Evolutionary conservation across 1,140 invertebrate genomes (phyloP).

Genomic region (Plodia interpunctella): DNA sequence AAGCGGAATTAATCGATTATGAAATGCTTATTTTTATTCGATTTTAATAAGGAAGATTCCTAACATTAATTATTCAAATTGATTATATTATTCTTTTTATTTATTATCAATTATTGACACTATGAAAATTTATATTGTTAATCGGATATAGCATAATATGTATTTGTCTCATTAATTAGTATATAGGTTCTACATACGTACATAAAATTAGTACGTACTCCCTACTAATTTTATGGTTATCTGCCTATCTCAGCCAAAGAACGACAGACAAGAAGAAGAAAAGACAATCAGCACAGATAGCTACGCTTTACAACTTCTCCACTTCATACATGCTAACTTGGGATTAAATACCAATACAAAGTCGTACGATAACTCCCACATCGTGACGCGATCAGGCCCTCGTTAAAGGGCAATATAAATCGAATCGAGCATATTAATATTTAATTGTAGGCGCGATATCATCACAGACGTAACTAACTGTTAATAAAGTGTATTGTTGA

Average conservation of each 20-base stretch:
- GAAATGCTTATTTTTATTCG: background rate
- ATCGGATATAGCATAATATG: background rate
- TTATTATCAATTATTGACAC: too few relatives aligned
- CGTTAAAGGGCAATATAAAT: conserved; percentile 59
- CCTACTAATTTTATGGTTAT: too few relatives aligned
- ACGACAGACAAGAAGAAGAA: too few relatives aligned
- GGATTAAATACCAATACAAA: background rate
- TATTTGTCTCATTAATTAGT: background rate
- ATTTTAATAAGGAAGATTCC: background rate
- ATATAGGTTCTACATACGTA: too few relatives aligned
- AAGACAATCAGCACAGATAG: too few relatives aligned
- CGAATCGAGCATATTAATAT: conserved; percentile 62
- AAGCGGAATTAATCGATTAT: background rate
- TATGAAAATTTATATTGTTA: too few relatives aligned
- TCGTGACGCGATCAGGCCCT: conserved; percentile 15
- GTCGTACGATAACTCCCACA: conserved; percentile 3
- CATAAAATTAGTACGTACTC: too few relatives aligned
- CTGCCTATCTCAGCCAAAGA: too few relatives aligned
- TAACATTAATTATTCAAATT: background rate
- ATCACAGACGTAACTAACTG: conserved; percentile 70
- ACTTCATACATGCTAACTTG: too few relatives aligned
- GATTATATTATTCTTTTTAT: background rate
- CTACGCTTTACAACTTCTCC: too few relatives aligned
- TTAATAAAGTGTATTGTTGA: conserved; percentile 75
- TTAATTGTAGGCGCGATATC: conserved; percentile 74